Evolutionary conservation across 2,888 invertebrate genomes (phyloP), one percentile per base, ranked within the genome.

Genomic region (Ptychoptera contaminata): DNA sequence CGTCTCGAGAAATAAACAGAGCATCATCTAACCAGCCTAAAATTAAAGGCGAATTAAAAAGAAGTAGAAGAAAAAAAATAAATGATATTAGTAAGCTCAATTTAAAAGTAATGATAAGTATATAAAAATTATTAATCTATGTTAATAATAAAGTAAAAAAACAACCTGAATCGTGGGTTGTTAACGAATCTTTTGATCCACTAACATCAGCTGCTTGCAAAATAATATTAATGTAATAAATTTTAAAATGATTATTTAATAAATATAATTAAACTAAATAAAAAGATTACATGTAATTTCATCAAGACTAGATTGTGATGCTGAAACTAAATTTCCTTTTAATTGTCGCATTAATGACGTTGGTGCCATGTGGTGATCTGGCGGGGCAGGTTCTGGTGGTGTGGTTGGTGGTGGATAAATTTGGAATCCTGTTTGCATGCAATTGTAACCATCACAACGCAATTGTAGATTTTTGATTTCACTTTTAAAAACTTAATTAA

Each of bases 321-420:
- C 68, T 50, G 71, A 70, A 53, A 72, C 60, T 51, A 68, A 57
- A 47, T 61, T 65, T 44, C 67, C 61, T 52, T 68, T 71, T 51
- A 69, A 67, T 58, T 69, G 67, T 55, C 71, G 62, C 60, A 65
- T 63, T 58, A 63, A 62, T 55, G 65, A 62, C 56, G 64, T 69
- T 52, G 63, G 64, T 53, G 74, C 74, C 70, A 76, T 74, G 56
- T 75, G 72, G 62, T 81, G 80, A 62, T 84, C 84, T 46, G 84
- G 84, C 42, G 85, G 85, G 47, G 85, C 84, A 40, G 85, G 85
- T 63, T 85, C 85, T 35, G 85, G 85, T 41, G 85, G 85, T 50
- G 85, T 85, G 55, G 82, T 82, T 44, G 84, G 83, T 48, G 82
- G 83, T 51, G 85, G 84, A 64, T 83, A 85, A 49, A 83, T 84